Conservation (phyloP, 2,797 vertebrate species). For the Accipiter badius region DNA sequence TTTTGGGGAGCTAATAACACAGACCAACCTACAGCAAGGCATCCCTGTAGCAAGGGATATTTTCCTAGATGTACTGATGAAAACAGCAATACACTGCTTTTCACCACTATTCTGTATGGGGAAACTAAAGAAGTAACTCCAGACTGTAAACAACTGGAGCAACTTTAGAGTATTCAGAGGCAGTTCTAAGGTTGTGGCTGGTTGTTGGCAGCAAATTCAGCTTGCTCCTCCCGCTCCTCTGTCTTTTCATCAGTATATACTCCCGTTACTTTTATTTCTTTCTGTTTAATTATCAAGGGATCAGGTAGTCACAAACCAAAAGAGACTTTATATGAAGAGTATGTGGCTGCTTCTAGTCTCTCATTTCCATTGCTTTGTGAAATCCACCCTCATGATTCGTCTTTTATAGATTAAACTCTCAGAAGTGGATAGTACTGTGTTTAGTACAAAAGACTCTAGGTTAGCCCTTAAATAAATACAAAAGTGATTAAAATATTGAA, state of each 20-base stretch:
- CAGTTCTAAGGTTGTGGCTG: neutral
- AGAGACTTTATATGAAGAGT: neutral
- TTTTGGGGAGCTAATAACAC: neutral
- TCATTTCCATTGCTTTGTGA: neutral
- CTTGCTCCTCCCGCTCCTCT: neutral
- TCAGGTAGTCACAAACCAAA: neutral
- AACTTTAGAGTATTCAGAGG: neutral
- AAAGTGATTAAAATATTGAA: neutral
- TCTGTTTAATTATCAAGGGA: neutral
- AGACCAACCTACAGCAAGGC: neutral
- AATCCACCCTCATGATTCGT: neutral
- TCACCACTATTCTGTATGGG: rapidly evolving
- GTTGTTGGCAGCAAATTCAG: neutral
- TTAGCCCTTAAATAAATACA: neutral
- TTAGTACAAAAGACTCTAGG: neutral
- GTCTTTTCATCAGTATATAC: rapidly evolving
- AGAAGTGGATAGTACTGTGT: neutral
- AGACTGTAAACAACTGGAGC: neutral
- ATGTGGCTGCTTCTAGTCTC: neutral
- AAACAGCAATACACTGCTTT: neutral
- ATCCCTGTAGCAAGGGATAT: neutral
- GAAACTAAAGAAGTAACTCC: neutral
- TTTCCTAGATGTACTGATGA: neutral
- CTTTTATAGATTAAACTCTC: neutral
- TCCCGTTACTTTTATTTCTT: neutral